Evolutionary conservation across 1,140 invertebrate species (phyloP), one percentile per base, ranked within the genome.

Genomic region (Tetramorium simillimum): DNA sequence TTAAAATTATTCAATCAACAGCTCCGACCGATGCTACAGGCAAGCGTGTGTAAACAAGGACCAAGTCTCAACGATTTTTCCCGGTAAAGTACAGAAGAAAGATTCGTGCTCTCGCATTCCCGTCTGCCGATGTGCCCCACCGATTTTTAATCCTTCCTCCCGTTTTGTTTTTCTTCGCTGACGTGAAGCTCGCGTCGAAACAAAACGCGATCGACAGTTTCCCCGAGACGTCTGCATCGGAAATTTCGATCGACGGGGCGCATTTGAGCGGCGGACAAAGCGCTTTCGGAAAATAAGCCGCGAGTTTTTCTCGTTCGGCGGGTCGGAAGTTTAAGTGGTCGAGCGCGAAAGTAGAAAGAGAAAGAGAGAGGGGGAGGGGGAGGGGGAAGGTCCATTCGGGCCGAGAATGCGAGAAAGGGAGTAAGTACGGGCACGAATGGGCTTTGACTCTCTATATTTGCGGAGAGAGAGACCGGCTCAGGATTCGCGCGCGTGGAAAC

Each of bases 401-500:
- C 62, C 12, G 37, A 28, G 58, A 60, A 33, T 33, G 43, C n/a
- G 56, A 56, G 72, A 72, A 37, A 73, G 53, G 24, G 49, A 67
- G 51, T 67, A 76, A 77, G 62, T 21, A 56, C 60, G 77, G 77
- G 70, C 67, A 78, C 82, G 70, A 90, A 82, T 70, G 33, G 40
- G 40, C 77, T 84, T 84, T 86, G 65, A 78, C 77, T 88, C 63
- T 86, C 72, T 84, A 63, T 60, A 85, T 73, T 72, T 62, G 86
- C 62, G 69, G 69, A 84, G 69, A 65, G 69, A 65, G 49, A 65
- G 49, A 76, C 58, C 58, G 49, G 58, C 56, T 46, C 24, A 53
- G 53, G 40, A 24, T 81, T 76, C 69, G 78, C 67, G 65, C 73
- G 56, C 67, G 56, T 81, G 67, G 77, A 90, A 90, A 90, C 86